These are phyloP conservation scores for Brachionus koreanus DNA, from an alignment of 1,140 invertebrate genomes.

Conservation along the genomic window DNA sequence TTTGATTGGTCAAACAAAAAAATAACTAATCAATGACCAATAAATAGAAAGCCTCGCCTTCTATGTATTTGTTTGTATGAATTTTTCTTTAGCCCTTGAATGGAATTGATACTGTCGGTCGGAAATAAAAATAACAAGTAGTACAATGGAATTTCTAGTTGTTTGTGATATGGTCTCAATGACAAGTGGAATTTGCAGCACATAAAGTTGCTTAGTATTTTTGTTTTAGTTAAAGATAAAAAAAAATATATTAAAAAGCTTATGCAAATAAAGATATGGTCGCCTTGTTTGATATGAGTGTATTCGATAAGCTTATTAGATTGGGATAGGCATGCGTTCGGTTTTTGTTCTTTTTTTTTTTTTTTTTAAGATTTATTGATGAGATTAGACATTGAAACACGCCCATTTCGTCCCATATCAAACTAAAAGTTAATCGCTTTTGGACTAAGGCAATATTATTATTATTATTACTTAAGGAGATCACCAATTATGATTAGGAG, in stretches of 20 bases:
- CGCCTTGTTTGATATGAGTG: background rate
- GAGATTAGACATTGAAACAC: background rate
- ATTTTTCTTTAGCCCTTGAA: background rate
- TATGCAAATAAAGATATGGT: background rate
- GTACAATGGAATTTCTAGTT: background rate
- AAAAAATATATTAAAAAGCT: too few relatives aligned
- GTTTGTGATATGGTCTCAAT: background rate
- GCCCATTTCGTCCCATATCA: background rate
- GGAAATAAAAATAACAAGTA: background rate
- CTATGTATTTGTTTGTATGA: background rate
- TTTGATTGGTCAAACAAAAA: background rate
- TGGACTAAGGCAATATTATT: background rate
- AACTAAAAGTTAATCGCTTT: constrained; percentile 2
- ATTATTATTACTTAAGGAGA: background rate
- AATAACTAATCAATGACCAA: background rate
- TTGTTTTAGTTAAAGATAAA: background rate
- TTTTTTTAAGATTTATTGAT: background rate
- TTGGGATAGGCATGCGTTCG: background rate
- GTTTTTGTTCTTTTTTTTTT: background rate
- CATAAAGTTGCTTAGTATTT: background rate
- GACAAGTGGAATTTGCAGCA: background rate
- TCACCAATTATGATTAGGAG: background rate
- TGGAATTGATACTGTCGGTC: background rate
- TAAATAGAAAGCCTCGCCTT: background rate
- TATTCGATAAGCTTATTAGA: background rate